phyloP scores from a whole-genome alignment of 2,113 vertebrate genomes.

The Tauraco erythrolophus region DNA sequence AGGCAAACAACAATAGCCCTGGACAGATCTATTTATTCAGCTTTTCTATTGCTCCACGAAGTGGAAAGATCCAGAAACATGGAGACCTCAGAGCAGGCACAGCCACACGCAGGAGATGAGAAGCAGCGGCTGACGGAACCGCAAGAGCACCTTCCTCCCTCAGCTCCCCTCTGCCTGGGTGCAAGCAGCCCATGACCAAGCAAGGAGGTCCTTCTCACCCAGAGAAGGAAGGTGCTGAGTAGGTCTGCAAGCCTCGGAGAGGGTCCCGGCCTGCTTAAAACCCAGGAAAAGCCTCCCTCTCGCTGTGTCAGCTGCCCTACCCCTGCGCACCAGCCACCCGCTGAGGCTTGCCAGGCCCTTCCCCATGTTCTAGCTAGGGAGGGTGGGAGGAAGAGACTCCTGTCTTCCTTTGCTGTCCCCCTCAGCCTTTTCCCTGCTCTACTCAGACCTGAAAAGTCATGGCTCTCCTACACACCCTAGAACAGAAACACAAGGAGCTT shows the following conservation, averaged over 20 bases:
- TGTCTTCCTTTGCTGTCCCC: not conserved
- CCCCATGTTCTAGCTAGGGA: not conserved
- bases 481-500: not conserved
- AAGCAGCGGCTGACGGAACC: not conserved
- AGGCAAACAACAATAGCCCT: not conserved
- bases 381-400: not conserved
- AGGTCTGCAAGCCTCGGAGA: not conserved
- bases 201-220: not conserved
- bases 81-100: not conserved
- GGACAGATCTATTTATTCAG: not conserved
- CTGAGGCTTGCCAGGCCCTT: not conserved
- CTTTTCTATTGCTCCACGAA: not conserved
- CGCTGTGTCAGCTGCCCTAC: not conserved
- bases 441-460: not conserved
- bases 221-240: not conserved
- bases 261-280: not conserved
- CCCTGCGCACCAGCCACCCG: rapidly evolving
- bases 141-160: not conserved
- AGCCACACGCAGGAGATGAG: not conserved
- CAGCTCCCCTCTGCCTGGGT: not conserved
- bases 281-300: not conserved
- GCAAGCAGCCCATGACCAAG: not conserved
- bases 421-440: not conserved
- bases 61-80: constrained; percentile 56
- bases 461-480: not conserved